Evolutionary conservation across 2,888 invertebrate genomes (phyloP).

Genomic region (Drosophila acutilabella): DNA sequence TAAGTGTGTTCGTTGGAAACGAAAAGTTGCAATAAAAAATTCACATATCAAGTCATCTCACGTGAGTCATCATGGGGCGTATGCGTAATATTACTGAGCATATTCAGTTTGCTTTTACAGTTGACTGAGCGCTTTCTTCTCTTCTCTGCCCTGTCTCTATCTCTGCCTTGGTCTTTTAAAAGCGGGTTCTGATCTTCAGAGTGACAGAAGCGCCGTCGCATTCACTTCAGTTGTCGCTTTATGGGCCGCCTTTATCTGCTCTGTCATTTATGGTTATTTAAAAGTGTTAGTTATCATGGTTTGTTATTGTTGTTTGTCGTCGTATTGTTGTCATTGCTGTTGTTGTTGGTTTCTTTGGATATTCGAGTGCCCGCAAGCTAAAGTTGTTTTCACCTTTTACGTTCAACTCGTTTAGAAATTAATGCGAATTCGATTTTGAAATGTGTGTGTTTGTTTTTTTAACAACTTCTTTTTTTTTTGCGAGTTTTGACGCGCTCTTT

Average conservation of each 20-base stretch:
- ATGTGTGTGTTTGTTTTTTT: slow-evolving; percentile 22
- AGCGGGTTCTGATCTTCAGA: slow-evolving; percentile 42
- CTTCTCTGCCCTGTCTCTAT: not conserved
- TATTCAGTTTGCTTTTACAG: slow-evolving; percentile 45
- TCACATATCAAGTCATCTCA: slow-evolving; percentile 35
- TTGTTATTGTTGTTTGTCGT: slow-evolving; percentile 40
- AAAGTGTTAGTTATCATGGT: slow-evolving; percentile 65
- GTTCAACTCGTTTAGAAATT: slow-evolving; percentile 67
- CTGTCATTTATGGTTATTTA: slow-evolving; percentile 61
- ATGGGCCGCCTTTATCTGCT: slow-evolving; percentile 58
- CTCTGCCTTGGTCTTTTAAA: not conserved
- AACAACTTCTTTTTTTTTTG: slow-evolving; percentile 11
- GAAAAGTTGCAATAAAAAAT: slow-evolving; percentile 20
- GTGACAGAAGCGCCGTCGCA: slow-evolving; percentile 53
- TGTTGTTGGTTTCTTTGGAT: slow-evolving; percentile 30
- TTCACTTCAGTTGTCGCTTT: slow-evolving; percentile 52
- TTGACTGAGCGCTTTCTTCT: slow-evolving; percentile 14
- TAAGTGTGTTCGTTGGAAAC: slow-evolving; percentile 8
- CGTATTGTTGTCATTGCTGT: slow-evolving; percentile 21
- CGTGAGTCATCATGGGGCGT: slow-evolving; percentile 54
- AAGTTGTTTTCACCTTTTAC: slow-evolving; percentile 60
- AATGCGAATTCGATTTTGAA: slow-evolving; percentile 73
- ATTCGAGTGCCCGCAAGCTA: slow-evolving; percentile 25
- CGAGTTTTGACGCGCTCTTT: slow-evolving; percentile 39
- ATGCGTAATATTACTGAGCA: slow-evolving; percentile 54